phyloP scores from a whole-genome alignment of 2,888 invertebrate genomes.

The Tetragnatha montana region DNA sequence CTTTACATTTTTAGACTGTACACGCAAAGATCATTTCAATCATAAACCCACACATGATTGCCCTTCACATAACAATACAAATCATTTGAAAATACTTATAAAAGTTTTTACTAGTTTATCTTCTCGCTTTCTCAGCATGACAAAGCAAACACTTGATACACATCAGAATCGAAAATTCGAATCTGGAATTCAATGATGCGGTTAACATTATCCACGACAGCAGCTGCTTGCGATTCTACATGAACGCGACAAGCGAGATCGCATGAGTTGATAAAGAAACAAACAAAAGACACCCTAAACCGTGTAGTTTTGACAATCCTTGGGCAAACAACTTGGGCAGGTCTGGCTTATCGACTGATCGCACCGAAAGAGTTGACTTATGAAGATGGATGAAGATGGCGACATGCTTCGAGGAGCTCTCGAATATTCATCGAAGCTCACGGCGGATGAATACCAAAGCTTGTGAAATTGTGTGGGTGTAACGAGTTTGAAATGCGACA shows the following conservation, averaged over 20 bases:
- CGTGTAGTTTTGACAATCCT: conserved; percentile 28
- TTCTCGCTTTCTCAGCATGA: too few species aligned
- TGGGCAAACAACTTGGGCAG: conserved; percentile 54
- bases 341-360: conserved; percentile 47
- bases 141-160: too few species aligned
- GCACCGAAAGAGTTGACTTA: conserved; percentile 52
- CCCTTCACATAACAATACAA: too few species aligned
- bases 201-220: neutral
- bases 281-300: conserved; percentile 10
- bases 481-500: too few species aligned
- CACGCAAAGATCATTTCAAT: too few species aligned
- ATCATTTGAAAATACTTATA: too few species aligned
- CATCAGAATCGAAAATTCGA: neutral
- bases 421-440: neutral
- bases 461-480: too few species aligned
- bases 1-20: too few species aligned
- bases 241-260: conserved; percentile 34
- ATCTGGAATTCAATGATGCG: neutral
- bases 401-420: conserved; percentile 36
- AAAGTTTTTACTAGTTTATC: too few species aligned
- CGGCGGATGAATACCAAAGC: too few species aligned
- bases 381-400: conserved; percentile 38
- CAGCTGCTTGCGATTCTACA: neutral
- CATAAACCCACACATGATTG: too few species aligned
- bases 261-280: conserved; percentile 17